A percentile compares a stretch with the other conserved stretches of the same genome.
These are phyloP conservation scores for Erythrocercus mccallii DNA, from an alignment of 2,113 vertebrate species.

Conservation along the genomic window DNA sequence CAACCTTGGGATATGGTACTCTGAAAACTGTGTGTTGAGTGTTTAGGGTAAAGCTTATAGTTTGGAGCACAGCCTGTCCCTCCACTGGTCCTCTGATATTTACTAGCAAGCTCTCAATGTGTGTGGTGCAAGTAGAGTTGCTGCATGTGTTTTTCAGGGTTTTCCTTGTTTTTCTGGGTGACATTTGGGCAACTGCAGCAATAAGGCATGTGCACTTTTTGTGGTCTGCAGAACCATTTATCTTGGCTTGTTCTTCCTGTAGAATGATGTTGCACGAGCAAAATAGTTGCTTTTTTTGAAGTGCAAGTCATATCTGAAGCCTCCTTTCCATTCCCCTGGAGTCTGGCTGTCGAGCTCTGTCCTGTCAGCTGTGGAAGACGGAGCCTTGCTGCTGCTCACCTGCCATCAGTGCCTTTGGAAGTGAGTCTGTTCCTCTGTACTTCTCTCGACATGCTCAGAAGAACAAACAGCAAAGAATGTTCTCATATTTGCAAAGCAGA, in stretches of 20 bases:
- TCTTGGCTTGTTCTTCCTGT: slow-evolving; percentile 45
- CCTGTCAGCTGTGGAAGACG: background rate
- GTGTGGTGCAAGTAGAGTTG: background rate
- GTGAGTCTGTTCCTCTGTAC: slow-evolving; percentile 33
- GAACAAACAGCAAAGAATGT: background rate
- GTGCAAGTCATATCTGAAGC: background rate
- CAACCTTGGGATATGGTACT: background rate
- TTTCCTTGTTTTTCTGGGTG: background rate
- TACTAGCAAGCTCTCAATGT: background rate
- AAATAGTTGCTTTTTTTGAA: background rate
- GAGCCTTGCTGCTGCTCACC: background rate
- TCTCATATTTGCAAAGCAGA: background rate
- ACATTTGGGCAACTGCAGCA: background rate
- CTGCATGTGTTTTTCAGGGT: background rate
- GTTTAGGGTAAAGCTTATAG: background rate
- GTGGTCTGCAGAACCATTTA: slow-evolving; percentile 6
- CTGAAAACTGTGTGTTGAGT: background rate
- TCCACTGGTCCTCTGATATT: background rate
- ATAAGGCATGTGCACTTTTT: background rate
- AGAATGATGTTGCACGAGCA: background rate
- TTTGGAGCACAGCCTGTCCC: background rate
- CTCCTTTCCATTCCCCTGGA: background rate
- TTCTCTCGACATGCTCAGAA: background rate
- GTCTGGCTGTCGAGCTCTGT: background rate
- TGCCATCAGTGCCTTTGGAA: background rate